Evolutionary conservation across 2,113 vertebrate genomes (phyloP).

Genomic region (Actenoides hombroni): DNA sequence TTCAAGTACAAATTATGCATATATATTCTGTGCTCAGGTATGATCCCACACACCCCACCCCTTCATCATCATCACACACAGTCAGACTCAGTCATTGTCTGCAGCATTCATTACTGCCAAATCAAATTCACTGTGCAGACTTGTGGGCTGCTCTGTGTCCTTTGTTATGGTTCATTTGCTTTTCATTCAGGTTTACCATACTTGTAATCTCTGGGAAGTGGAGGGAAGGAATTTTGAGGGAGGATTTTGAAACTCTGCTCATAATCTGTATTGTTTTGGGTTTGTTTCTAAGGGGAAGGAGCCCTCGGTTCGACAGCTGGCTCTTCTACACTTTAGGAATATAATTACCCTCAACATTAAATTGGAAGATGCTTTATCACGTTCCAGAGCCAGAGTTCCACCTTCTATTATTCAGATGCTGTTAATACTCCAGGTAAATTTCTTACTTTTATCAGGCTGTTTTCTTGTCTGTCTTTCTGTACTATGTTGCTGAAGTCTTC

Average conservation of each 20-base stretch:
- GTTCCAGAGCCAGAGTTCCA: conserved; percentile 86
- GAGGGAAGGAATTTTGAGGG: neutral
- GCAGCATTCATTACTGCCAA: neutral
- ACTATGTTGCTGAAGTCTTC: neutral
- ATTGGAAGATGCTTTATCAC: conserved; percentile 88
- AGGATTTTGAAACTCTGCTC: neutral
- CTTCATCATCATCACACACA: neutral
- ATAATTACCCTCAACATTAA: conserved; percentile 92
- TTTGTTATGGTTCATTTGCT: neutral
- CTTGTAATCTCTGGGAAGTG: neutral
- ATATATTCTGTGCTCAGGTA: neutral
- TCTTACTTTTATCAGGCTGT: neutral
- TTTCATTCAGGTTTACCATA: neutral
- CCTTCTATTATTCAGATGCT: conserved; percentile 94
- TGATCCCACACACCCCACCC: neutral
- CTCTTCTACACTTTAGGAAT: conserved; percentile 91
- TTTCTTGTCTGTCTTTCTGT: neutral
- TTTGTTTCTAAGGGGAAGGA: conserved; percentile 79
- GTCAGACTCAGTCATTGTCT: neutral
- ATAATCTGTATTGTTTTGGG: neutral
- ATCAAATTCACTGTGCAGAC: neutral
- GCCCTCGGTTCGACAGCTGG: conserved; percentile 87
- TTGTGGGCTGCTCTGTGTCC: neutral
- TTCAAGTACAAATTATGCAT: neutral
- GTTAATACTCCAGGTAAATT: conserved; percentile 88